Conservation (phyloP, 1,140 invertebrate species). For the Ctenoplectra terminalis region DNA sequence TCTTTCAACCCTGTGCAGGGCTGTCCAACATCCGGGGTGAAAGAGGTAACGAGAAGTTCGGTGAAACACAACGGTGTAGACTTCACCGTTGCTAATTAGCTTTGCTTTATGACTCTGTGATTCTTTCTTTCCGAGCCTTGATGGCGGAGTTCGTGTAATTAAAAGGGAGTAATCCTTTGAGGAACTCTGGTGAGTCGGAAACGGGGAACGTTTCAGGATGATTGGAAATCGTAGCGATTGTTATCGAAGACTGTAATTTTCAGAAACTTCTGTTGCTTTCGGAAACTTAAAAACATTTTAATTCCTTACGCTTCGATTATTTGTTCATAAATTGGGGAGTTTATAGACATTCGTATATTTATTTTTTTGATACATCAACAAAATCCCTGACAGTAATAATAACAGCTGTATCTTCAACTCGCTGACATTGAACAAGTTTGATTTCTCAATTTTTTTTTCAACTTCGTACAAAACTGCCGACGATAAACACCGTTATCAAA, state of each 20-base stretch:
- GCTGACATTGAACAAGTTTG: too few relatives aligned
- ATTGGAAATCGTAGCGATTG: too few relatives aligned
- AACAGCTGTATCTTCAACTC: too few relatives aligned
- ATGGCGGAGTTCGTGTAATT: background rate
- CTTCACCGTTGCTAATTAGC: constrained; percentile 1
- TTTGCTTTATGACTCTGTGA: constrained; percentile 4
- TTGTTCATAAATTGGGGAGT: too few relatives aligned
- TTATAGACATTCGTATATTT: too few relatives aligned
- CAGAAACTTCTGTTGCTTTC: too few relatives aligned
- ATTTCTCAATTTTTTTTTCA: too few relatives aligned
- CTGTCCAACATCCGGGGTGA: background rate
- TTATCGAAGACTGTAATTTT: too few relatives aligned
- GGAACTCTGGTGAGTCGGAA: background rate
- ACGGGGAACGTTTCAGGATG: background rate
- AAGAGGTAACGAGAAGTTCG: background rate
- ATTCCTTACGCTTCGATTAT: background rate
- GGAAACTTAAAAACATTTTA: background rate
- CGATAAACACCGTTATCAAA: too few relatives aligned
- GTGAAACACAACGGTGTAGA: background rate
- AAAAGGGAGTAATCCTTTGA: background rate
- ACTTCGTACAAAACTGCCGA: too few relatives aligned
- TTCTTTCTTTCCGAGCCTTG: background rate
- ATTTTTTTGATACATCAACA: too few relatives aligned
- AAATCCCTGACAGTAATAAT: too few relatives aligned
- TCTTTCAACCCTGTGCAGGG: background rate